Evolutionary conservation across 2,797 vertebrate genomes (phyloP).

Genomic region (Allobates femoralis): DNA sequence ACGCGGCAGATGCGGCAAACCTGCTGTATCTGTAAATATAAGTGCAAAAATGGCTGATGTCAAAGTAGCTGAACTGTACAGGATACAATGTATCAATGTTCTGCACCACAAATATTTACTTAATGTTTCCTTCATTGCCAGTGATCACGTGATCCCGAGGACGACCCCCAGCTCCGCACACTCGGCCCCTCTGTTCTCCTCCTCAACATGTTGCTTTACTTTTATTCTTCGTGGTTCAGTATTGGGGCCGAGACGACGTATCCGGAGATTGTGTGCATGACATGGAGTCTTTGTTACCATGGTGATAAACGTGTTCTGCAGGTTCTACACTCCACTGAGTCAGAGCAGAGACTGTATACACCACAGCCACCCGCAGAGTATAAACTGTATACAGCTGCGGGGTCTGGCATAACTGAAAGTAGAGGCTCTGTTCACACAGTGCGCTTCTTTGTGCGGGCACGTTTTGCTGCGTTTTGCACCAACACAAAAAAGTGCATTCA

Average conservation of each 20-base stretch:
- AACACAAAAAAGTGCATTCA: too few relatives aligned
- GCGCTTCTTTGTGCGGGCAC: too few relatives aligned
- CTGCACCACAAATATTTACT: too few relatives aligned
- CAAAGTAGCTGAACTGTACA: too few relatives aligned
- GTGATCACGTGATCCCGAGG: not conserved
- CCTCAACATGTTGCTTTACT: not conserved
- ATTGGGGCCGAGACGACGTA: not conserved
- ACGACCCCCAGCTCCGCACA: not conserved
- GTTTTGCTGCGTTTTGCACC: too few relatives aligned
- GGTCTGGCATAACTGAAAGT: too few relatives aligned
- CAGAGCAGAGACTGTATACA: not conserved
- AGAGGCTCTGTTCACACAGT: too few relatives aligned
- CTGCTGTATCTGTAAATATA: too few relatives aligned
- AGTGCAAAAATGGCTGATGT: too few relatives aligned
- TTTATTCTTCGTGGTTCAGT: not conserved
- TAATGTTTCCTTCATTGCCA: not conserved
- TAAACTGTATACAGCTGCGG: not conserved
- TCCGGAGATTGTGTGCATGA: constrained; percentile 8
- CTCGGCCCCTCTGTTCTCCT: not conserved
- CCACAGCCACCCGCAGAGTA: not conserved
- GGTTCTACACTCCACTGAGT: constrained; percentile 13
- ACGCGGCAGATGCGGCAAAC: too few relatives aligned
- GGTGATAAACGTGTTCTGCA: constrained; percentile 17
- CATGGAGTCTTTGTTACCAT: constrained; percentile 2
- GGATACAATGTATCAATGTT: not conserved